Percentiles rank a stretch among this genome's conserved stretches.
phyloP scores from a whole-genome alignment of 2,797 vertebrate genomes.

The Eulemur albifrons region DNA sequence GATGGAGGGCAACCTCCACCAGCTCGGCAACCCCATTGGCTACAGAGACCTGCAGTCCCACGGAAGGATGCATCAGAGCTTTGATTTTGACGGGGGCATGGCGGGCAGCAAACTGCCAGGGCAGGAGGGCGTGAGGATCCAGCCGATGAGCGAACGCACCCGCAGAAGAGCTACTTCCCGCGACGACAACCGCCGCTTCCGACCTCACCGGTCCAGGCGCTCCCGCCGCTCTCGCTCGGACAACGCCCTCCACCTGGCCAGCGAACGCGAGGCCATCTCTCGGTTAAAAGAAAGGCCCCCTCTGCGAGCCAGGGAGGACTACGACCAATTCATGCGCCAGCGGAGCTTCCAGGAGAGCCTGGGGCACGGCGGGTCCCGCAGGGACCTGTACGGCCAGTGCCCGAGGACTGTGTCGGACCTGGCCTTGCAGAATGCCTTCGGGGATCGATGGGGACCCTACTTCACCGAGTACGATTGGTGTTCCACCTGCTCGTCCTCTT shows the following conservation, averaged over 20 bases:
- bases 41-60: constrained; percentile 88
- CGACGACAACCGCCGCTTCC: constrained; percentile 89
- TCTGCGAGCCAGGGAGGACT: constrained; percentile 91
- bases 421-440: constrained; percentile 94
- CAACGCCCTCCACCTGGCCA: constrained; percentile 95
- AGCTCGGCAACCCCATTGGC: constrained; percentile 87
- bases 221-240: constrained; percentile 96
- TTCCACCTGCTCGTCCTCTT: constrained; percentile 98
- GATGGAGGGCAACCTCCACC: constrained; percentile 87
- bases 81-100: constrained; percentile 93
- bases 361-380: constrained; percentile 87
- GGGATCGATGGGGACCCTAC: constrained; percentile 91
- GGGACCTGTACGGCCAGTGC: constrained; percentile 92
- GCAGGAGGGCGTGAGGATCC: constrained; percentile 87
- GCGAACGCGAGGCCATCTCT: constrained; percentile 87
- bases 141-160: constrained; percentile 93
- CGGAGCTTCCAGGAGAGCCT: constrained; percentile 89
- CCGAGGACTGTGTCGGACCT: constrained; percentile 97
- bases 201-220: constrained; percentile 91
- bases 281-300: constrained; percentile 90
- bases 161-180: constrained; percentile 86
- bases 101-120: constrained; percentile 87
- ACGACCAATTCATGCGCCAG: constrained; percentile 91
- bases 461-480: constrained; percentile 96
- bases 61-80: constrained; percentile 90